Conservation (phyloP, 2,113 vertebrate genomes). For the Heptranchias perlo region DNA sequence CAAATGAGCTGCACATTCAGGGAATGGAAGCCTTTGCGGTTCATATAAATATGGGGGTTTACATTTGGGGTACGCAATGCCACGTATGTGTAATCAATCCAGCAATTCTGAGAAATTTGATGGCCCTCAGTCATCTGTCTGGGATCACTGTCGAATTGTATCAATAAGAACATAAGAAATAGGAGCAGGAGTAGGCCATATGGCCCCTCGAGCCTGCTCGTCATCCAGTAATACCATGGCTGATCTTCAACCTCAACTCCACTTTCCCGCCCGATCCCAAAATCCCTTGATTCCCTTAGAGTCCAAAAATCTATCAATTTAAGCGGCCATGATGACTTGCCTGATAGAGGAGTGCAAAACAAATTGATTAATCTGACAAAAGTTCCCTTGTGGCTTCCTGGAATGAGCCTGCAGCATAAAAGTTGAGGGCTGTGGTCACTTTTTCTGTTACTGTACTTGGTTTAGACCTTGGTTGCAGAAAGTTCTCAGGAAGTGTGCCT, state of each 20-base stretch:
- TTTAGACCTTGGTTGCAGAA: background rate
- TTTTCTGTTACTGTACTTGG: background rate
- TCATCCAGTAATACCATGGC: no score
- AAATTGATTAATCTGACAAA: background rate
- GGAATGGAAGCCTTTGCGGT: background rate
- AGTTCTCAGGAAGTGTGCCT: background rate
- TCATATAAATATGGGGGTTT: background rate
- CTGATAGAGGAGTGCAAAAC: background rate
- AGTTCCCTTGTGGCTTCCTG: no score
- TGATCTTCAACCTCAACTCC: no score
- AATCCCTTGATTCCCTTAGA: no score
- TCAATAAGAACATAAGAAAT: background rate
- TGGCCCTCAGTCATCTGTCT: background rate
- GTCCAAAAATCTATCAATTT: no score
- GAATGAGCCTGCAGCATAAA: background rate
- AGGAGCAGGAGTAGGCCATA: no score
- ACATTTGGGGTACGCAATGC: background rate
- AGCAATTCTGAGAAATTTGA: background rate
- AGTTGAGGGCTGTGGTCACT: background rate
- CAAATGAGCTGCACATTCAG: background rate
- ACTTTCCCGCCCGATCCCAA: no score
- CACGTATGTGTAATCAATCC: background rate
- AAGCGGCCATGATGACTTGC: background rate
- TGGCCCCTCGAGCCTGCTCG: no score
- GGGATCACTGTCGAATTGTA: background rate